phyloP scores from a whole-genome alignment of 2,888 invertebrate genomes.

The Parapristionchus giblindavisi region DNA sequence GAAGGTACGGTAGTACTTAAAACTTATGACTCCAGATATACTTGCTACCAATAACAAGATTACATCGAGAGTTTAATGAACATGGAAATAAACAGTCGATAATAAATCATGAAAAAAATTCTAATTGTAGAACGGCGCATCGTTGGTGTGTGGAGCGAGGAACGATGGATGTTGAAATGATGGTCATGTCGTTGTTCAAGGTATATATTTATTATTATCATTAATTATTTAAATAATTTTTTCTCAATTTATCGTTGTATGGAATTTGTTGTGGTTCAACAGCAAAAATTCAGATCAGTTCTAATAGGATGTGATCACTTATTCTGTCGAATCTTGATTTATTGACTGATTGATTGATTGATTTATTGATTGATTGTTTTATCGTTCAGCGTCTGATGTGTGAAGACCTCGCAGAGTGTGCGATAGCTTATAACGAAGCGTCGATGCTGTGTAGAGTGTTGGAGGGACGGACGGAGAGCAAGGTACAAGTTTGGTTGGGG shows the following conservation, averaged over 20 bases:
- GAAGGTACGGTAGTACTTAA: too few species aligned
- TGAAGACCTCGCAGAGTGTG: slow-evolving; percentile 22
- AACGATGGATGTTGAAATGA: neutral
- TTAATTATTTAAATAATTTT: neutral
- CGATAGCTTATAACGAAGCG: slow-evolving; percentile 27
- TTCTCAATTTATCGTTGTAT: neutral
- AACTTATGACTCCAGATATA: too few species aligned
- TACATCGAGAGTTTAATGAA: neutral
- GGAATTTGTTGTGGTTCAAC: neutral
- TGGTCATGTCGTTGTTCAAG: neutral
- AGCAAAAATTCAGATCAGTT: too few species aligned
- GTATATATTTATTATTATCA: neutral
- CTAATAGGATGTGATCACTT: too few species aligned
- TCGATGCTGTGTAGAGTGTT: slow-evolving; percentile 13
- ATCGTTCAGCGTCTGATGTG: slow-evolving; percentile 12
- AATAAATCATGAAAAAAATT: neutral
- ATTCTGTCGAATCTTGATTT: too few species aligned
- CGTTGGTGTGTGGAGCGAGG: neutral
- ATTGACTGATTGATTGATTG: too few species aligned
- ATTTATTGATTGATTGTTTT: neutral
- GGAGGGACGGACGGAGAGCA: slow-evolving; percentile 23
- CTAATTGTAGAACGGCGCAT: neutral
- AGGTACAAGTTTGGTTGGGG: too few species aligned
- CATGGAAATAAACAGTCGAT: too few species aligned
- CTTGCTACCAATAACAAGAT: neutral